Evolutionary conservation across 2,888 invertebrate species (phyloP), one percentile per base, ranked within the genome.

Genomic region (Prenolepis imparis): DNA sequence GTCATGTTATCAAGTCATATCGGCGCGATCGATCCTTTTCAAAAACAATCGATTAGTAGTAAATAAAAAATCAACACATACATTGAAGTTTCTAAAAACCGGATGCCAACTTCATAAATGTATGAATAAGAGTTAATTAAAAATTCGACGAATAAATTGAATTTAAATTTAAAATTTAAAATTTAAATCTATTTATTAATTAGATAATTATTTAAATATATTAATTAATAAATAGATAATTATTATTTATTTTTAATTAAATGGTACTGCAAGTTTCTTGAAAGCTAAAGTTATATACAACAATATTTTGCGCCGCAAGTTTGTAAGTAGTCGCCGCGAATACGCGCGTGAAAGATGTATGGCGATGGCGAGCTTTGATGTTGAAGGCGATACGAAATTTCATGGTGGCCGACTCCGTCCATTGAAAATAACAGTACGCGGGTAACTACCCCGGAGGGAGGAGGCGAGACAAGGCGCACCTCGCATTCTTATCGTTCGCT

Each of bases 81-180:
- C 28, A 52, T 81, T 28, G 59, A 61, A 61, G 36, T n/a, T n/a
- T 21, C n/a, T 32, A 59, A 67, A 70, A 87, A 87, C 63, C 72
- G 63, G 61, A 57, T 82, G 66, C 39, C 70, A 80, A 55, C 55
- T 48, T 48, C 11, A 41, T n/a, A 15, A 52, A 48, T 18, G 6
- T 48, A 48, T 18, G 12, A 48, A 48, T 41, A 12, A 12, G 11
- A 18, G 48, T 18, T 1, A 18, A 18, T n/a, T 48, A 1, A n/a
- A 48, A n/a, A 18, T 48, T 18, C 5, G 48, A 48, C n/a, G 18
- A 48, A n/a, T 52, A 41, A 52, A 32, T 68, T 52, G n/a, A 32
- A 68, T 68, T 68, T 8, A 24, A 15, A 36, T 36, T 36, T 32
- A n/a, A n/a, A n/a, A 32, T 32, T 32, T 32, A 32, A 32, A 32